Evolutionary conservation across 1,140 invertebrate species (phyloP), one percentile per base, ranked within the genome.

Genomic region (Euwallacea fornicatus): DNA sequence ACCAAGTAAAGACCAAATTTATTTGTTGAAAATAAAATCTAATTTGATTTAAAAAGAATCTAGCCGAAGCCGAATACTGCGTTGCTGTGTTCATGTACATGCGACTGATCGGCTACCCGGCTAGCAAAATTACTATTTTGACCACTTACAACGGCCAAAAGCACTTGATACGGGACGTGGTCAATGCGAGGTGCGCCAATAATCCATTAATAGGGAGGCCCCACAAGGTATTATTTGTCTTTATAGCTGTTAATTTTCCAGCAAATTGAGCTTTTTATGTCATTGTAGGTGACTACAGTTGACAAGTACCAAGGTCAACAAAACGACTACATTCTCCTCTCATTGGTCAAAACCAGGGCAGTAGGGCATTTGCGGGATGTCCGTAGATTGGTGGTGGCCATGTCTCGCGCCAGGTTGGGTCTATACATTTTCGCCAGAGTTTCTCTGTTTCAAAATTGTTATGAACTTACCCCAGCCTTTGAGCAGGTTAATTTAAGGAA

Each of bases 81-180:
- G 97, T 99, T 0, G 97, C 96, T 0, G 88, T 97, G 0, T 99
- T 96, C 80, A 99, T 98, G 95, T 99, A 97, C 79, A 99, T 99
- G 98, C 84, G 98, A 66, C 83, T 99, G 4, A 82, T 98, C 41
- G 98, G 98, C 0, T 99, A 99, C 86, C 96, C 98, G 0, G 95
- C 97, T 0, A 91, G 97, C 64, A 97, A 97, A 82, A 98, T 99
- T 70, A 98, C 97, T 11, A 98, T 99, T 76, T 82, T 99, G n/a
- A 99, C 98, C 0, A 99, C 98, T 0, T 99, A 99, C 82, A 99
- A 99, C 84, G 98, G 98, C 7, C 98, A 99, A 83, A 99, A 99
- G 81, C 95, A 98, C 83, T 86, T 99, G 15, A 94, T 99, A 42
- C 83, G 95, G 41, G 98, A 99, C 83, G 96, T 99, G 7, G 92